Base-by-base conservation (phyloP, 2,113 vertebrate genomes). In the Zosterops hypoxanthus region DNA sequence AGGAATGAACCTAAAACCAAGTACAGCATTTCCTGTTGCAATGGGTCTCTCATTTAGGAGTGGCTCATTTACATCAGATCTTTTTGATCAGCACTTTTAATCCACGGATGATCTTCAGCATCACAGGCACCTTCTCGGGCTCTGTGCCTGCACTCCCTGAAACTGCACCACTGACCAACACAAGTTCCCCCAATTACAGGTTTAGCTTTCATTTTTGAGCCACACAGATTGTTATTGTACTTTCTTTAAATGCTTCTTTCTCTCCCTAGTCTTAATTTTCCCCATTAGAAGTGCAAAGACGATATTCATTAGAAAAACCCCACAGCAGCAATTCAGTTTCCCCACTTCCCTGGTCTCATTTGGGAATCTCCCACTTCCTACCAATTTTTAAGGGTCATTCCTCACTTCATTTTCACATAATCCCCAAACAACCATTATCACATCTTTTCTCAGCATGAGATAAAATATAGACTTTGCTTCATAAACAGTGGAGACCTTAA, bases 391-490 rank as follows among this genome's bases (percentile, higher is more conserved):
- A 96, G 90, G 94, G 94, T 96, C 93, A 96, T 94, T 96, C 92
- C 95, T 90, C 95, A 93, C 94, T 95, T 69, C 90, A 93, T 96
- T 96, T 96, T 95, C 94, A 96, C 90, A 90, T 95, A 96, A 96
- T 96, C 95, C 96, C 94, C 64, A 68, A 94, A 73, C 90, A 94
- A 90, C 63, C 82, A 94, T 96, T 96, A 96, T 92, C 94, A 93
- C 94, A 86, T 92, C 96, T 94, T 90, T 90, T 93, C 96, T 88
- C 94, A 97, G 93, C 92, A 81, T 55, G 95, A 95, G 82, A 94
- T 96, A 94, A 96, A 95, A 95, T 96, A 97, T 78, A 90, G 72
- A 92, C 85, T 88, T 88, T 75, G 94, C 80, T 96, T 92, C 49
- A 61, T 83, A 97, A 97, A 97, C 94, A 96, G 72, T 68, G 31